Conservation (phyloP, 2,888 invertebrate genomes). For the Oscheius sp. region DNA sequence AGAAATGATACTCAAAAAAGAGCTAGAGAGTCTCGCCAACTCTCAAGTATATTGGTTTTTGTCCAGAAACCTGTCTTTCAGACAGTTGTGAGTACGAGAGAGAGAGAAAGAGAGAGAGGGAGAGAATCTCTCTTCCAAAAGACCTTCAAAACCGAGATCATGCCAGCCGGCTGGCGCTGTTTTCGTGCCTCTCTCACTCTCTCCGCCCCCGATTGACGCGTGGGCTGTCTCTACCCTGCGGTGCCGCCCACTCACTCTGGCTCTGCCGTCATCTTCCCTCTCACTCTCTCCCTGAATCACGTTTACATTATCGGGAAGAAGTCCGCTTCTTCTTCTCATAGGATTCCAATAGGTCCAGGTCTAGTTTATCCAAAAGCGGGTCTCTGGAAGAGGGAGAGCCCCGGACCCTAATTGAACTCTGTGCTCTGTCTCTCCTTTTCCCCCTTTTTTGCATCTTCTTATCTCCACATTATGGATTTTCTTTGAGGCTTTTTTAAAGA, state of each 20-base stretch:
- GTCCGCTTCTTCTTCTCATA: neutral
- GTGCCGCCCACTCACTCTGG: constrained; percentile 27
- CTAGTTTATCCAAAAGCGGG: neutral
- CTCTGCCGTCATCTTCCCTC: constrained; percentile 1
- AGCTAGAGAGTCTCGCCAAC: no score
- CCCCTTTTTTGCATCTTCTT: no score
- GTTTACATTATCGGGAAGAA: constrained; percentile 19
- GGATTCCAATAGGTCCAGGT: constrained; percentile 8
- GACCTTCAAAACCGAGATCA: neutral
- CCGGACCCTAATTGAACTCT: no score
- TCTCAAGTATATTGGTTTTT: no score
- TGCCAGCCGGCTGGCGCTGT: constrained; percentile 14
- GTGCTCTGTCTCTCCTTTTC: no score
- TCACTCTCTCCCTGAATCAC: constrained; percentile 1
- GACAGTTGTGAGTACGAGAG: no score
- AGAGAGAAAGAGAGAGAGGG: no score
- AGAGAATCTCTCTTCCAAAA: neutral
- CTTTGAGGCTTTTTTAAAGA: no score
- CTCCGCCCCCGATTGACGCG: constrained; percentile 36
- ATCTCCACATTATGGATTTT: no score
- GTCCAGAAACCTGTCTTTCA: no score
- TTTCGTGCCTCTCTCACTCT: neutral
- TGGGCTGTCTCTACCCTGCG: constrained; percentile 18
- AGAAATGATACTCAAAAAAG: no score
- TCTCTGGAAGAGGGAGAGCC: no score